phyloP scores from a whole-genome alignment of 2,113 vertebrate genomes.

The Prunella fulvescens region DNA sequence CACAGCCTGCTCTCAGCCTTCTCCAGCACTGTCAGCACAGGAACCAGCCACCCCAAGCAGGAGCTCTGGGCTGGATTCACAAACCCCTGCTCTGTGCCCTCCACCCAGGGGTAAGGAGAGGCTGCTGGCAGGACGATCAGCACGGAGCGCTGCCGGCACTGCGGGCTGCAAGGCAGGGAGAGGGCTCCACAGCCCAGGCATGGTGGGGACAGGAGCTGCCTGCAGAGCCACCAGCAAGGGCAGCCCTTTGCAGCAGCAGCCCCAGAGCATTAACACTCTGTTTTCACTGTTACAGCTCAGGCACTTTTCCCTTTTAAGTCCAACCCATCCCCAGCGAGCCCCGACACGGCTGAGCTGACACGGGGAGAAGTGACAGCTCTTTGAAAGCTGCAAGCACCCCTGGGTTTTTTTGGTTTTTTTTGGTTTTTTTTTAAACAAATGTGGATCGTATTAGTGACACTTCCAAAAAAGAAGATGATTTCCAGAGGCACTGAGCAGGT shows the following conservation, averaged over 20 bases:
- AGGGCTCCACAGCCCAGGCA: neutral
- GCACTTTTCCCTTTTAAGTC: neutral
- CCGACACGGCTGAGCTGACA: accelerated
- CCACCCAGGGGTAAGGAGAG: accelerated
- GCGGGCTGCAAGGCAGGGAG: neutral
- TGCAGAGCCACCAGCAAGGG: neutral
- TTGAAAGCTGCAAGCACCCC: neutral
- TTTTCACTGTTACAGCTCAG: neutral
- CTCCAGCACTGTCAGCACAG: neutral
- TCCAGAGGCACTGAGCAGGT: neutral
- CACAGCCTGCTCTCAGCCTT: neutral
- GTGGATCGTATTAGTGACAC: neutral
- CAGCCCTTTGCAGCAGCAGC: neutral
- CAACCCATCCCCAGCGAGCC: neutral
- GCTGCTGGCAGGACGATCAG: neutral
- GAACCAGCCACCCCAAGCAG: neutral
- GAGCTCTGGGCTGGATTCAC: neutral
- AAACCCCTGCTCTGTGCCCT: neutral
- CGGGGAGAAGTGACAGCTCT: neutral
- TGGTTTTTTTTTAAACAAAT: neutral
- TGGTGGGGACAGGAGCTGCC: neutral
- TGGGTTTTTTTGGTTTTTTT: too few relatives aligned
- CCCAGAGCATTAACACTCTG: conserved; percentile 15
- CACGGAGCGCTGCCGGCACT: accelerated
- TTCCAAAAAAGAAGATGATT: neutral